These are phyloP conservation scores for Sciurus niger DNA, from an alignment of 2,113 vertebrate genomes.

Conservation along the genomic window DNA sequence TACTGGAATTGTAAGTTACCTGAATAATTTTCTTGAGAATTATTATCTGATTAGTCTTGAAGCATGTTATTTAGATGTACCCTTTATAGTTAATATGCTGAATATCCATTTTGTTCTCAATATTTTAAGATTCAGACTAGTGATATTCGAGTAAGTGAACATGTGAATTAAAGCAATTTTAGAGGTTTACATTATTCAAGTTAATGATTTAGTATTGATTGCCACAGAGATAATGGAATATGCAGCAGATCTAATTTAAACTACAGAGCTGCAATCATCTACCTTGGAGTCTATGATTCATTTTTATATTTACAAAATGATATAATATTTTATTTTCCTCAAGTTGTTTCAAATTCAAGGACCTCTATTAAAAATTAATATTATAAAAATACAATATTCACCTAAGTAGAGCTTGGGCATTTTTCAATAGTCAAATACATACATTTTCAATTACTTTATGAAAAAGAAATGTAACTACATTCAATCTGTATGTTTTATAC, in stretches of 20 bases:
- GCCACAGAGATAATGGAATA: not conserved
- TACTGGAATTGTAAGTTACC: not conserved
- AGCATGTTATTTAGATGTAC: not conserved
- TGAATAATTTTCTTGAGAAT: constrained; percentile 21
- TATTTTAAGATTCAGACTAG: constrained; percentile 26
- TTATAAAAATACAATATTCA: not conserved
- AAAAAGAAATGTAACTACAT: not conserved
- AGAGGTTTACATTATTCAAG: not conserved
- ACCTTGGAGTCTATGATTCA: not conserved
- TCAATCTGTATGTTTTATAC: not conserved
- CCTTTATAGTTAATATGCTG: not conserved
- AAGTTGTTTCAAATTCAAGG: constrained; percentile 14
- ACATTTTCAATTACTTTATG: not conserved
- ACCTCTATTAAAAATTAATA: not conserved
- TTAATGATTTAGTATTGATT: not conserved
- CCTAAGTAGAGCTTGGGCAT: not conserved
- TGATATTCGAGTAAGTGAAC: not conserved
- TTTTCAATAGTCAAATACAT: not conserved
- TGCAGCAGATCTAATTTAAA: constrained; percentile 18
- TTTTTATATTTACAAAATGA: not conserved
- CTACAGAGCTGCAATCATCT: not conserved
- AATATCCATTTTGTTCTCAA: not conserved
- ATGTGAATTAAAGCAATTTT: not conserved
- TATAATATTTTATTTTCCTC: not conserved
- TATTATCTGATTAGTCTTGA: not conserved